A percentile compares a stretch with the other conserved stretches of the same genome.
Evolutionary conservation across 2,113 vertebrate genomes (phyloP).

Genomic region (Xenotilapia caudafasciata): DNA sequence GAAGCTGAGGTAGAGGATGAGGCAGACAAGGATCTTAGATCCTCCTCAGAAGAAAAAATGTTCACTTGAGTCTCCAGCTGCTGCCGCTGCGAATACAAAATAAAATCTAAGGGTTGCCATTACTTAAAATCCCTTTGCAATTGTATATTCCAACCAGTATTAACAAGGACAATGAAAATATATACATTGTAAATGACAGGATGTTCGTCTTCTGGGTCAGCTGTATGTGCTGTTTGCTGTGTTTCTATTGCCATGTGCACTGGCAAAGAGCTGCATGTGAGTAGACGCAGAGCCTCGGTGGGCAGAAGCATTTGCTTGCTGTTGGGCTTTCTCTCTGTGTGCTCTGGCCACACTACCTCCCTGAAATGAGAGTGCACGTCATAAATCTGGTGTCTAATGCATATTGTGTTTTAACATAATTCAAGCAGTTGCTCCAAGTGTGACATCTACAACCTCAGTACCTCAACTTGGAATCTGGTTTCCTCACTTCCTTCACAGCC

Average conservation of each 20-base stretch:
- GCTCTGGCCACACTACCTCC: slow-evolving; percentile 27
- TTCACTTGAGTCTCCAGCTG: not conserved
- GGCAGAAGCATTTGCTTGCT: slow-evolving; percentile 9
- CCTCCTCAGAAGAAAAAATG: not conserved
- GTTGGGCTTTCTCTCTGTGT: not conserved
- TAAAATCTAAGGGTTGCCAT: not conserved
- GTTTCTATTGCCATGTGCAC: not conserved
- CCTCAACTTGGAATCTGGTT: slow-evolving; percentile 15
- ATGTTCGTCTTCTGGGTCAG: not conserved
- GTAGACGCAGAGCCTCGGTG: not conserved
- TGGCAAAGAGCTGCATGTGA: slow-evolving; percentile 3
- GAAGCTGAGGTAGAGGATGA: slow-evolving; percentile 24
- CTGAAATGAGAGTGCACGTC: slow-evolving; percentile 4
- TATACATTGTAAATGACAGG: not conserved
- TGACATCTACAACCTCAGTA: not conserved
- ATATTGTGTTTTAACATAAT: not conserved
- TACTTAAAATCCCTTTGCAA: not conserved
- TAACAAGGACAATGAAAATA: not conserved
- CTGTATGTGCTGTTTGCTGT: not conserved
- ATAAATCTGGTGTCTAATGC: not conserved
- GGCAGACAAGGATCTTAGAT: not conserved
- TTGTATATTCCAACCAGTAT: not conserved
- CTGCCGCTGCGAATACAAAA: not conserved
- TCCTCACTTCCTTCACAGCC: slow-evolving; percentile 19
- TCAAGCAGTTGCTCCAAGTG: not conserved